Base-by-base conservation (phyloP, 1,140 invertebrate species). In the Hyles euphorbiae region DNA sequence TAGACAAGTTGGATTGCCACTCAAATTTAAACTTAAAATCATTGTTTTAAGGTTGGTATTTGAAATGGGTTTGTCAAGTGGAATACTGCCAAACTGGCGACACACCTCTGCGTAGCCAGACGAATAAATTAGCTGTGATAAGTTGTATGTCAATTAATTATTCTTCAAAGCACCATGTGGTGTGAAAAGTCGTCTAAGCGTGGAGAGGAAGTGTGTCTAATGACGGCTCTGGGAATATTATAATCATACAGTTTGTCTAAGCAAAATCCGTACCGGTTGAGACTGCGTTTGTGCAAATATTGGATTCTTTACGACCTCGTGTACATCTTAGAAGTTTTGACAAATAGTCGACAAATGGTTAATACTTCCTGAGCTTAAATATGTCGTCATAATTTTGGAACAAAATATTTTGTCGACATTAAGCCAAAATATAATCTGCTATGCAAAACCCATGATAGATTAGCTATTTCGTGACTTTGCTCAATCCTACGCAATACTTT, bases 141-240 rank as follows among this genome's bases (percentile, higher is more conserved):
- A 84, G 86, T 88, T 80, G 83, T 86, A 84, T 81, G 86, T 81
- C 86, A 88, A 88, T 88, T 88, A 88, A 88, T 88, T 87, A 88
- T 88, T 88, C 86, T 87, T 88, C 86, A 88, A 88, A 88, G 86
- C 78, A 77, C 79, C 83, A 88, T 80, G 70, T 88, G 83, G 85
- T 80, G 73, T 67, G 76, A 56, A 74, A 75, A 73, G 53, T 67
- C 74, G 72, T 67, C 62, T 75, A 67, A 74, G 60, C 69, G 74
- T 52, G 60, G 66, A 70, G 67, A 84, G 81, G 79, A 85, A 81
- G 73, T 70, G 59, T 53, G 58, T 48, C 55, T 75, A 80, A 78
- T 73, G 78, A 81, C 68, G 63, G 10, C 65, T 49, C 11, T 58
- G 36, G 34, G 51, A 55, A 56, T 56, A 64, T 52, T 52, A 52